These are phyloP conservation scores for Aphidius ervi DNA, from an alignment of 1,140 invertebrate genomes.

Conservation along the genomic window DNA sequence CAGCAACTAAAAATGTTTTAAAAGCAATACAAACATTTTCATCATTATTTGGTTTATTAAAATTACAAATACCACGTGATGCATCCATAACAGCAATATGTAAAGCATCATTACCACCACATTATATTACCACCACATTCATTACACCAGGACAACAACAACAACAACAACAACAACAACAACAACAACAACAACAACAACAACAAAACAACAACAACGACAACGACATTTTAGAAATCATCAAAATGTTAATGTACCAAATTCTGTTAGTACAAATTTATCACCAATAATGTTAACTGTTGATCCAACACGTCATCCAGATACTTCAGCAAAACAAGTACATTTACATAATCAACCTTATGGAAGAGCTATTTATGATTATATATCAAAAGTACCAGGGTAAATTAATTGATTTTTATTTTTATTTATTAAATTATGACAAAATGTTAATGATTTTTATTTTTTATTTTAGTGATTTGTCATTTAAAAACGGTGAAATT, in stretches of 20 bases:
- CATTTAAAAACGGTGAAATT: slow-evolving; percentile 86
- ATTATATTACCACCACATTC: too few species aligned
- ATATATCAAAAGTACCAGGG: slow-evolving; percentile 77
- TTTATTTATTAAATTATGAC: slow-evolving; percentile 7
- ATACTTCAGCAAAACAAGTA: slow-evolving; percentile 43
- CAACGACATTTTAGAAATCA: slow-evolving; percentile 41
- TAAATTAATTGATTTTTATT: slow-evolving; percentile 45
- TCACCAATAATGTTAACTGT: slow-evolving; percentile 29
- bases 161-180: too few species aligned
- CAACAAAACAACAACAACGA: slow-evolving; percentile 34
- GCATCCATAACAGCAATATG: slow-evolving; percentile 46
- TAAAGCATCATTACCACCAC: too few species aligned
- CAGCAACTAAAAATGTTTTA: too few species aligned
- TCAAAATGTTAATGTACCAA: slow-evolving; percentile 31
- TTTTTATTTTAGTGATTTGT: slow-evolving; percentile 67
- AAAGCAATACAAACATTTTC: too few species aligned
- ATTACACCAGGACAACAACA: too few species aligned
- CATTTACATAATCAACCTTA: slow-evolving; percentile 62
- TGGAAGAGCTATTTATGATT: slow-evolving; percentile 84
- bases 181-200: too few species aligned
- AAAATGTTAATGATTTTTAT: slow-evolving; percentile 19
- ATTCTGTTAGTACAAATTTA: slow-evolving; percentile 34
- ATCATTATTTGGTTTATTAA: slow-evolving; percentile 67
- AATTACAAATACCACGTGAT: slow-evolving; percentile 74
- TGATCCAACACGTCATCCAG: slow-evolving; percentile 38